Conservation (phyloP, 53 echinoderm and acorn worm genomes). For the Paracentrotus lividus region DNA sequence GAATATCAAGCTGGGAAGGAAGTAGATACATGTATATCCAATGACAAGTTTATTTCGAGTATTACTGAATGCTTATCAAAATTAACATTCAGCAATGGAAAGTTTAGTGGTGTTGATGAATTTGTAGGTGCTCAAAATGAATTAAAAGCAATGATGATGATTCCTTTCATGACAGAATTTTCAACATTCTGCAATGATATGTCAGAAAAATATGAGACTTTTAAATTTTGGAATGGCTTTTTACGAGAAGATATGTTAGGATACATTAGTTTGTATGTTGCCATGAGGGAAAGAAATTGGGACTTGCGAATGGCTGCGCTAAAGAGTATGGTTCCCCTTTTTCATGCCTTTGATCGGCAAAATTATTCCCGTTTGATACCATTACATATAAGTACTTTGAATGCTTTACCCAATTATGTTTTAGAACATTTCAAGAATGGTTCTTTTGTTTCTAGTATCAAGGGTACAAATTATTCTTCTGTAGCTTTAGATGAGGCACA, state of each 20-base stretch:
- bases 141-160: background rate
- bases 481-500: constrained; percentile 79
- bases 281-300: constrained; percentile 75
- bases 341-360: constrained; percentile 76
- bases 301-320: constrained; percentile 69
- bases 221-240: constrained; percentile 56
- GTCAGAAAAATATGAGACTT: constrained; percentile 55
- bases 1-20: background rate
- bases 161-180: constrained; percentile 45
- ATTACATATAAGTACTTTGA: constrained; percentile 46
- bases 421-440: constrained; percentile 71
- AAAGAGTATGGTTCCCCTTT: constrained; percentile 67
- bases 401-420: constrained; percentile 55
- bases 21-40: background rate
- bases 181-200: constrained; percentile 33
- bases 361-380: constrained; percentile 68
- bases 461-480: constrained; percentile 66
- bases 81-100: background rate
- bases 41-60: background rate
- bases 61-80: constrained; percentile 13
- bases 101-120: constrained; percentile 17
- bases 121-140: background rate
- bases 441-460: constrained; percentile 74
- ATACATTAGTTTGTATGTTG: constrained; percentile 68
- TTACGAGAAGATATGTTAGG: background rate